These are phyloP conservation scores for Podargus strigoides DNA, from an alignment of 2,797 vertebrate genomes.

Conservation along the genomic window DNA sequence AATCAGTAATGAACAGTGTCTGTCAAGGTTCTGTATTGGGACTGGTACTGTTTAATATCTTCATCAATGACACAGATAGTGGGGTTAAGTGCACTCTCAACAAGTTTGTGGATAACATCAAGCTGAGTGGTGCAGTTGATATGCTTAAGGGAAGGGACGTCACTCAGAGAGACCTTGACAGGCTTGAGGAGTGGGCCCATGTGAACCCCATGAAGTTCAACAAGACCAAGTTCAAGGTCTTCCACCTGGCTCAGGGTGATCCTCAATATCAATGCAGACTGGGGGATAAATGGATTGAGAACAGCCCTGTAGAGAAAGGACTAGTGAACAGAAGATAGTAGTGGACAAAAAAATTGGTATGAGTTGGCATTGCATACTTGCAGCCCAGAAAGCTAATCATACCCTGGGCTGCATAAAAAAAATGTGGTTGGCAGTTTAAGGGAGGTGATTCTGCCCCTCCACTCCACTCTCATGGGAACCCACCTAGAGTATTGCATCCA, in stretches of 20 bases:
- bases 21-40: accelerated
- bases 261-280: neutral
- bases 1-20: neutral
- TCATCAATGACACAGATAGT: neutral
- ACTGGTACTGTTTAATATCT: neutral
- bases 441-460: accelerated
- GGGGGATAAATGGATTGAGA: neutral
- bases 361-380: neutral
- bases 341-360: neutral
- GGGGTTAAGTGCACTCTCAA: neutral
- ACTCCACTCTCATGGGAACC: neutral
- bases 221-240: neutral
- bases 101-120: neutral
- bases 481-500: neutral
- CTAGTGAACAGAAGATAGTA: too few species aligned
- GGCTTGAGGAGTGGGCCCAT: neutral
- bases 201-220: neutral
- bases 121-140: neutral
- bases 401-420: neutral
- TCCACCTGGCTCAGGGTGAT: neutral
- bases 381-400: neutral
- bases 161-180: neutral
- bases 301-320: neutral
- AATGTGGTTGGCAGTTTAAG: neutral
- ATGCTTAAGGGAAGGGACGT: neutral